These are phyloP conservation scores for Dryadula phaetusa DNA, from an alignment of 2,888 invertebrate genomes.

Conservation along the genomic window DNA sequence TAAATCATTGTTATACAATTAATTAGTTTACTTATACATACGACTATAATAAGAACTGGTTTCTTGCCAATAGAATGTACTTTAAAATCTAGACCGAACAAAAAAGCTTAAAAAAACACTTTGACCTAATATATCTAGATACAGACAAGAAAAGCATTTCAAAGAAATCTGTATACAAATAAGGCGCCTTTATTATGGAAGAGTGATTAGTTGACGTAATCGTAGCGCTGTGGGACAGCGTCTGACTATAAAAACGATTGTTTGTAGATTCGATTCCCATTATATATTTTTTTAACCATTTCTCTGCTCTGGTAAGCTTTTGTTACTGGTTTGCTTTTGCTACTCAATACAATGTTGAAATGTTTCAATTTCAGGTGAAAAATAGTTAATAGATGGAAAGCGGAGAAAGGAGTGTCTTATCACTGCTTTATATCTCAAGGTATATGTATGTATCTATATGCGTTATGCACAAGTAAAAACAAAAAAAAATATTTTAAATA, in stretches of 20 bases:
- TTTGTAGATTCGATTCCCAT: background rate
- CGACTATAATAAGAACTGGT: background rate
- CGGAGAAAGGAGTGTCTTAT: too few relatives aligned
- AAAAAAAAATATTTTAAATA: too few relatives aligned
- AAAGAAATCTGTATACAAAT: constrained; percentile 6
- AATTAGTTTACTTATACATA: background rate
- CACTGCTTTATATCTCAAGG: too few relatives aligned
- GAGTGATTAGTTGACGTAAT: background rate
- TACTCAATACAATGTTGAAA: too few relatives aligned
- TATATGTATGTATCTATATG: too few relatives aligned
- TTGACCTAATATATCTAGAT: constrained; percentile 15
- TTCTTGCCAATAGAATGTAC: constrained; percentile 5
- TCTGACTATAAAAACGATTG: background rate
- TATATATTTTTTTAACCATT: too few relatives aligned
- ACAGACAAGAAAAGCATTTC: background rate
- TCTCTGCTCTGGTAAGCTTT: too few relatives aligned
- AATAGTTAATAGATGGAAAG: too few relatives aligned
- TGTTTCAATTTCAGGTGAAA: too few relatives aligned
- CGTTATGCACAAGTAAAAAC: too few relatives aligned
- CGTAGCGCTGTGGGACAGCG: background rate
- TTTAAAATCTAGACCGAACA: constrained; percentile 2
- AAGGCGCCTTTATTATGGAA: background rate
- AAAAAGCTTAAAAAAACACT: background rate
- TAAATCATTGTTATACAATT: too few relatives aligned
- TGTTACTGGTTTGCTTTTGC: too few relatives aligned